phyloP scores from a whole-genome alignment of 2,113 vertebrate species.

The Oreochromis aureus region DNA sequence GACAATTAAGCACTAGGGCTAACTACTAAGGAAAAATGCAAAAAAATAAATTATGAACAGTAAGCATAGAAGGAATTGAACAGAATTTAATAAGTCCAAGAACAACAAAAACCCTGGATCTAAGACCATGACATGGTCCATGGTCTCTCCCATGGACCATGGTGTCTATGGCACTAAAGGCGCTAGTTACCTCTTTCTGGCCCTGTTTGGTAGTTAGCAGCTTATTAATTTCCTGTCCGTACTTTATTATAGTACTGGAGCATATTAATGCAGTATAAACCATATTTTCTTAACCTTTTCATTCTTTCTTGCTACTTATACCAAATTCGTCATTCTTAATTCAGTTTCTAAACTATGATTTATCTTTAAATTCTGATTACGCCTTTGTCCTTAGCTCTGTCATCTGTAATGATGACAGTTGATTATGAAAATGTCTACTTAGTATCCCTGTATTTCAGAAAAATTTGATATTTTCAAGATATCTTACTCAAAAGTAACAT shows the following conservation, averaged over 20 bases:
- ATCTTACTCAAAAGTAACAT: background rate
- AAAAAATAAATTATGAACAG: background rate
- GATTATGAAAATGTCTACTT: constrained; percentile 8
- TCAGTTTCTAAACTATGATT: background rate
- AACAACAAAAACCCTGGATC: fast-evolving
- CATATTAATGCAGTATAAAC: background rate
- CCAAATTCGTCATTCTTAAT: background rate
- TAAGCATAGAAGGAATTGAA: background rate
- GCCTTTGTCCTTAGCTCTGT: background rate
- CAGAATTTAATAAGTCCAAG: background rate
- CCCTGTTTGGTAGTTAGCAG: no score
- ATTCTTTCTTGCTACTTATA: background rate
- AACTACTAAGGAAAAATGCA: background rate
- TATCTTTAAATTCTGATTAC: background rate
- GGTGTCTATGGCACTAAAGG: background rate
- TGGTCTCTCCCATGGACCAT: background rate
- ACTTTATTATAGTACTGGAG: background rate
- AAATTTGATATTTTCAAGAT: background rate
- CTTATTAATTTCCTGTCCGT: fast-evolving
- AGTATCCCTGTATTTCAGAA: background rate
- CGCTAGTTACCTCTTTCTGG: background rate
- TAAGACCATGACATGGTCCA: background rate
- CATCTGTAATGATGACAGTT: background rate
- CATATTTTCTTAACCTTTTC: background rate
- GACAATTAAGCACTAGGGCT: background rate